Evolutionary conservation across 2,113 vertebrate species (phyloP).

Genomic region (Leptodactylus fuscus): DNA sequence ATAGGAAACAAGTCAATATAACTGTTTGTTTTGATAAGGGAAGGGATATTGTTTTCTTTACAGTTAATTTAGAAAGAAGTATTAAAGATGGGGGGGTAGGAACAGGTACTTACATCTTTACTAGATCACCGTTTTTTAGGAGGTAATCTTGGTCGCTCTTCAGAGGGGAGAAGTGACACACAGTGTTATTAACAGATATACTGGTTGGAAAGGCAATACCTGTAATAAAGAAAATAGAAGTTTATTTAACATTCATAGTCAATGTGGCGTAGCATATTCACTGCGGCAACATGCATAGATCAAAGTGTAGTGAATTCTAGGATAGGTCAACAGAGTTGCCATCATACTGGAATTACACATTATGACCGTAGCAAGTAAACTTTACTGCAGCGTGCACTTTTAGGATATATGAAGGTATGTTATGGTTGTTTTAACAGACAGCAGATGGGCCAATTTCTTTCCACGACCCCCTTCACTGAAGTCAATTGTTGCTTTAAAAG

Average conservation of each 20-base stretch:
- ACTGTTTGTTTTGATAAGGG: too few species aligned
- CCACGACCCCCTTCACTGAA: too few species aligned
- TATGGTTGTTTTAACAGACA: too few species aligned
- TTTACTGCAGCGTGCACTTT: too few species aligned
- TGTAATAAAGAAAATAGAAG: conserved; percentile 62
- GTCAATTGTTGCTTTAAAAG: too few species aligned
- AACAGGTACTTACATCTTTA: conserved; percentile 94
- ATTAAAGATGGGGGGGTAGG: too few species aligned
- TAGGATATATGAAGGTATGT: too few species aligned
- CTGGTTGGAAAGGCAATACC: conserved; percentile 97
- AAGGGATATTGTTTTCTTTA: background rate
- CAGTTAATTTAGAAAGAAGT: background rate
- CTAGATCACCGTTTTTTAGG: conserved; percentile 91
- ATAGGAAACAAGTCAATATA: too few species aligned
- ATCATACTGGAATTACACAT: background rate
- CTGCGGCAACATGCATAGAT: background rate
- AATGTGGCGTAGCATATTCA: background rate
- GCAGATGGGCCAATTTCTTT: too few species aligned
- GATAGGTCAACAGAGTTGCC: background rate
- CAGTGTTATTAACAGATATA: conserved; percentile 96
- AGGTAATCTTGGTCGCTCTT: conserved; percentile 94
- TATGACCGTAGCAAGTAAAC: background rate
- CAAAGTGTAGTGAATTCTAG: background rate
- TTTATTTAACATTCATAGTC: background rate
- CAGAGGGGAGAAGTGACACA: conserved; percentile 97